Base-by-base conservation (phyloP, 1,140 invertebrate genomes). In the Nomia melanderi region DNA sequence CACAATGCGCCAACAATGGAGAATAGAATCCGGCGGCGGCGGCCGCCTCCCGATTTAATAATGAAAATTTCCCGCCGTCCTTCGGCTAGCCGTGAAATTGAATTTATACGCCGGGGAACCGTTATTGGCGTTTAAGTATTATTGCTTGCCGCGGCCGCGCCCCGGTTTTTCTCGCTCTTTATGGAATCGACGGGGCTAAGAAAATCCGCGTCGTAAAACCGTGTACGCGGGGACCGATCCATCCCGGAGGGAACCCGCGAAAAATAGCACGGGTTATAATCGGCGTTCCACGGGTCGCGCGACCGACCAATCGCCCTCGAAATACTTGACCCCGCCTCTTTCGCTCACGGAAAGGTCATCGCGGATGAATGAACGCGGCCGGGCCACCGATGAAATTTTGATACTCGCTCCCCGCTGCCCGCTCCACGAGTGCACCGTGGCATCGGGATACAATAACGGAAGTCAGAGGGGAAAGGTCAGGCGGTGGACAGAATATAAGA, bases 1-100 rank as follows among this genome's bases (percentile, higher is more conserved):
- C 77, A 69, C 62, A 56, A 83, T 69, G 79, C 77, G 63, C 77
- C 77, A 82, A 82, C 80, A 78, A 83, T 67, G 69, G 50, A 36
- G 64, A 64, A 64, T 82, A 70, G 75, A 78, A 78, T 78, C 62
- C 41, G 59, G 65, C 56, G 39, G 73, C 31, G 39, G 78, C 39
- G 65, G 64, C 47, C 33, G 62, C 41, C 33, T n/a, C n/a, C 47
- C 44, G 79, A 63, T 78, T 83, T 74, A 83, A 83, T 83, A 82
- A 82, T 78, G 80, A 83, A 82, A 82, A 83, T 83, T 82, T 82
- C 39, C 75, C 53, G 53, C 63, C 63, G 75, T 57, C 20, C 53
- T 65, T 31, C 50, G 11, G 54, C 54, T n/a, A 41, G 50, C 64
- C 65, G 39, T 69, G 73, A 76, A 76, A 76, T 76, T 76, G 73